phyloP scores from a whole-genome alignment of 2,888 invertebrate species.

The Tinea trinotella region DNA sequence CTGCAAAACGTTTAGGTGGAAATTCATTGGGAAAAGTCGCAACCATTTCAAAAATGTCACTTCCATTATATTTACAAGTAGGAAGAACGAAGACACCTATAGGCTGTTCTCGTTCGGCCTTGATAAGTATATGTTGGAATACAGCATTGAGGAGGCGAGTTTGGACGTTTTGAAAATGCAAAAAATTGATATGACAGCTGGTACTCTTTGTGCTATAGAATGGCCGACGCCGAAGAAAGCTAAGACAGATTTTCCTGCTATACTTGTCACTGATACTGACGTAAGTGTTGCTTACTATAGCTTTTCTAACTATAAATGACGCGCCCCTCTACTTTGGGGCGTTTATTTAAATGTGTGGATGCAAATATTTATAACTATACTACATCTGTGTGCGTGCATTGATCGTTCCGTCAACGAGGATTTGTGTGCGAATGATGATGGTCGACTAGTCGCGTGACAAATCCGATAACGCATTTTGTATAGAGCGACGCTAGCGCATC shows the following conservation, averaged over 20 bases:
- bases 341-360: too few species aligned
- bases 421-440: too few species aligned
- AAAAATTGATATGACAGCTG: constrained; percentile 75
- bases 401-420: too few species aligned
- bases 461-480: too few species aligned
- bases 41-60: constrained; percentile 73
- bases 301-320: too few species aligned
- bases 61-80: constrained; percentile 67
- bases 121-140: constrained; percentile 74
- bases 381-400: too few species aligned
- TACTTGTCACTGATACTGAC: constrained; percentile 76
- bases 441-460: too few species aligned
- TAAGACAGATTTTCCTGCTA: constrained; percentile 41
- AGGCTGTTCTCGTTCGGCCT: constrained; percentile 72
- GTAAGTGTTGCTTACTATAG: constrained; percentile 46
- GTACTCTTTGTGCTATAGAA: constrained; percentile 63
- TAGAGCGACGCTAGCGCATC: too few species aligned
- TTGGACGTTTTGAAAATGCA: constrained; percentile 27
- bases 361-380: too few species aligned
- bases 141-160: constrained; percentile 49
- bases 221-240: constrained; percentile 42
- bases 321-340: too few species aligned
- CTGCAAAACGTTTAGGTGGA: too few species aligned
- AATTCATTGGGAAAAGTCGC: constrained; percentile 72
- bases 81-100: constrained; percentile 37